Percentiles rank a stretch among this genome's conserved stretches.
Conservation (phyloP, 2,888 invertebrate genomes). For the Drosophila flavopinicola region DNA sequence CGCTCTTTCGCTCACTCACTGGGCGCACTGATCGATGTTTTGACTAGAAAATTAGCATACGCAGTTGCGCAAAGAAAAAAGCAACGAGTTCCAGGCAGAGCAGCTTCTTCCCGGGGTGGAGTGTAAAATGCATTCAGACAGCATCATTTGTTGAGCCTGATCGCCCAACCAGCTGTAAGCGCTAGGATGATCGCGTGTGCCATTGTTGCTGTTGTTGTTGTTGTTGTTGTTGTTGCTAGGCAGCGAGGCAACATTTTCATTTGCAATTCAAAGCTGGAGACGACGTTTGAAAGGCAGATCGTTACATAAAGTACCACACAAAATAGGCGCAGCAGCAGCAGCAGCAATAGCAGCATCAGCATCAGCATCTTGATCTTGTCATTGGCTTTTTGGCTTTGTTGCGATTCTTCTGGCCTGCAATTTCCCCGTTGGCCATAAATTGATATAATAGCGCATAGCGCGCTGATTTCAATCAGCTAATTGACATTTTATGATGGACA, state of each 20-base stretch:
- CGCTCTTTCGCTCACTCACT: neutral
- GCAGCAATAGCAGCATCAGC: constrained; percentile 6
- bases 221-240: neutral
- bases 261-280: constrained; percentile 60
- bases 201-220: constrained; percentile 41
- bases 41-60: constrained; percentile 79
- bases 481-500: constrained; percentile 76
- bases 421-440: constrained; percentile 68
- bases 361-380: constrained; percentile 62
- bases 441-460: constrained; percentile 63
- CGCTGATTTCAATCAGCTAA: constrained; percentile 73
- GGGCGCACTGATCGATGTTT: constrained; percentile 67
- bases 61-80: constrained; percentile 13
- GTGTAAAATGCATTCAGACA: constrained; percentile 26
- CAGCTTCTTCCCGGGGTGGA: constrained; percentile 3
- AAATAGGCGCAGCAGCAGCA: constrained; percentile 53
- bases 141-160: constrained; percentile 46
- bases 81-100: constrained; percentile 11
- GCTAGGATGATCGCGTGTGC: constrained; percentile 52
- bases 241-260: constrained; percentile 46
- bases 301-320: constrained; percentile 71
- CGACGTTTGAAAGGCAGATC: constrained; percentile 60
- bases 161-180: constrained; percentile 2
- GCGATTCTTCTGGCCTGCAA: constrained; percentile 19
- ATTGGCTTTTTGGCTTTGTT: constrained; percentile 29